A percentile compares a stretch with the other conserved stretches of the same genome.
phyloP scores from a whole-genome alignment of 2,888 invertebrate species.

The Fragum sueziense region DNA sequence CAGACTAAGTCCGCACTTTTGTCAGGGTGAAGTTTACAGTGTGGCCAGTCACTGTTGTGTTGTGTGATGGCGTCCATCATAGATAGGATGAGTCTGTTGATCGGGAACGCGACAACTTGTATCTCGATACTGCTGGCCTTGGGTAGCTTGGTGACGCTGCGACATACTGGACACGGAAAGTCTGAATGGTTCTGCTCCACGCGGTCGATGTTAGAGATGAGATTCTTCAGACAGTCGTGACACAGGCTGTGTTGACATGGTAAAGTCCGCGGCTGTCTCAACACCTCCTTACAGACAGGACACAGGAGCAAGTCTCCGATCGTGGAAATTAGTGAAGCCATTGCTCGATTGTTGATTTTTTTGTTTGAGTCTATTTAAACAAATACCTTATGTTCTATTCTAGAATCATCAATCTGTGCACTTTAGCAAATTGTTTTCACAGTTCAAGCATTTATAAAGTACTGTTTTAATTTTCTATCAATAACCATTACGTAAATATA shows the following conservation, averaged over 20 bases:
- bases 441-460: too few relatives aligned
- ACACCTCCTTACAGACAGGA: slow-evolving; percentile 60
- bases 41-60: slow-evolving; percentile 60
- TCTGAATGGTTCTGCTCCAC: slow-evolving; percentile 56
- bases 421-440: too few relatives aligned
- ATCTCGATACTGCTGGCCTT: slow-evolving; percentile 56
- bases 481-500: too few relatives aligned
- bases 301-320: slow-evolving; percentile 59
- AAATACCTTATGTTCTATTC: too few relatives aligned
- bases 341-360: too few relatives aligned
- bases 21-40: slow-evolving; percentile 59
- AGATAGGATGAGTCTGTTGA: slow-evolving; percentile 59
- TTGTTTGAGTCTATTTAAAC: too few relatives aligned
- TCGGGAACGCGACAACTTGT: slow-evolving; percentile 57
- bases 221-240: slow-evolving; percentile 56
- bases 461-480: too few relatives aligned
- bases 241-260: slow-evolving; percentile 61
- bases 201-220: slow-evolving; percentile 53
- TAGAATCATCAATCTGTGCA: too few relatives aligned
- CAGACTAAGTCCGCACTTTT: slow-evolving; percentile 58
- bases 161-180: slow-evolving; percentile 59
- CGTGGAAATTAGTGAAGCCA: slow-evolving; percentile 56
- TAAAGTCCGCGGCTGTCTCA: slow-evolving; percentile 57
- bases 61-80: slow-evolving; percentile 62
- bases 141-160: slow-evolving; percentile 54